Base-by-base conservation (phyloP, 2,888 invertebrate genomes). In the Drosophila falleni region DNA sequence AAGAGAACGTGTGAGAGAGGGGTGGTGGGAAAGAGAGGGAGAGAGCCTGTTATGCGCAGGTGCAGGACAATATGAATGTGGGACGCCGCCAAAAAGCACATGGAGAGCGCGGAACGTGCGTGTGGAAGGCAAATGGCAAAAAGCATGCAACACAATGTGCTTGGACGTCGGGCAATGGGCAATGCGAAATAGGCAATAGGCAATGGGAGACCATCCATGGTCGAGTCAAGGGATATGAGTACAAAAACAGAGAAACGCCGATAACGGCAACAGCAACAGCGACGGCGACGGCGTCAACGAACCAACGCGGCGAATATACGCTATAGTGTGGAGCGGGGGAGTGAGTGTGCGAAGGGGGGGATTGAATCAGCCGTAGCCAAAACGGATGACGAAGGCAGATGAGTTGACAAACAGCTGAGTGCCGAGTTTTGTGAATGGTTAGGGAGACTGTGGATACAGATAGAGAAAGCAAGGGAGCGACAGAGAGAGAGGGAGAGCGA, bases 161-260 rank as follows among this genome's bases (percentile, higher is more conserved):
- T 78, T 54, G 75, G 44, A 39, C 71, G 58, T 37, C 65, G 74
- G 74, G 71, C 63, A 62, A 16, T 33, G 70, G 59, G 72, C 59
- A 59, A 16, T 39, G 70, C 53, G 72, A 53, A 59, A 59, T 23
- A 23, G 31, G 31, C 31, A 31, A 31, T 31, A 31, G 65, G 71
- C 77, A 70, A 65, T 78, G 78, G 70, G 70, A 63, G 51, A 70
- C 54, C 39, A 37, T 44, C 61, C 70, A 50, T 62, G 79, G 74
- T 54, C 76, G 64, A 70, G 74, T 72, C 74, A 81, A 84, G 84
- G 90, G 90, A 87, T 79, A 88, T 83, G 83, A 83, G 89, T 90
- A 91, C 83, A 91, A 91, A 91, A 91, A 91, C 91, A 91, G 89
- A 91, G 91, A 91, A 91, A 89, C 81, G 81, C 81, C 90, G 89